Evolutionary conservation across 2,113 vertebrate genomes (phyloP).

Genomic region (Lathamus discolor): DNA sequence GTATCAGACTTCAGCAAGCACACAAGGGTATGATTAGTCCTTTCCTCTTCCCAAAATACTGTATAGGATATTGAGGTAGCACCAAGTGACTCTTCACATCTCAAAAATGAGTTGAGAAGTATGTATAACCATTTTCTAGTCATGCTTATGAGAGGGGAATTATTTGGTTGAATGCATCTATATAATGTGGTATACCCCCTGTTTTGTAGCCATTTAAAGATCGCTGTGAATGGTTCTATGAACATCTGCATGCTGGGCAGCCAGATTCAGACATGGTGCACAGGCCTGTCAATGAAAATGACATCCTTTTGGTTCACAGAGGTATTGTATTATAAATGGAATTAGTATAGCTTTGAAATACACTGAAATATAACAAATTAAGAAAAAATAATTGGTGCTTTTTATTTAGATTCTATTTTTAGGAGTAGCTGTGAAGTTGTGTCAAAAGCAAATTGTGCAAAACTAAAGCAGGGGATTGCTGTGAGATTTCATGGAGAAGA

Average conservation of each 20-base stretch:
- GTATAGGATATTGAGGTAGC: neutral
- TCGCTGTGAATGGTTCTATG: constrained; percentile 98
- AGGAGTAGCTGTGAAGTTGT: constrained; percentile 99
- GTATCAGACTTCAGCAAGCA: neutral
- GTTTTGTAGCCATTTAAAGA: constrained; percentile 92
- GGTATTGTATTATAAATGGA: constrained; percentile 73
- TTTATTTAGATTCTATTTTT: constrained; percentile 94
- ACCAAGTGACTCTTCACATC: neutral
- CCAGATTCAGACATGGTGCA: constrained; percentile 97
- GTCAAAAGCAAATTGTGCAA: constrained; percentile 94
- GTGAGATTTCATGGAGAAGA: constrained; percentile 98
- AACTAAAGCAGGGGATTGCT: constrained; percentile 96
- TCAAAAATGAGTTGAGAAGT: neutral
- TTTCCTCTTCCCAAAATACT: neutral
- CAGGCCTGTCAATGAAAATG: constrained; percentile 94
- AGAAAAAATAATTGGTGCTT: constrained; percentile 70
- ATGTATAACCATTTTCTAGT: neutral
- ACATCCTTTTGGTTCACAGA: constrained; percentile 96
- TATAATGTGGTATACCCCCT: neutral
- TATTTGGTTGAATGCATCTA: neutral
- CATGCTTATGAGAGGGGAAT: neutral
- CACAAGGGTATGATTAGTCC: neutral
- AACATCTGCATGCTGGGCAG: constrained; percentile 90
- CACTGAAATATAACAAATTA: neutral
- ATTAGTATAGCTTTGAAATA: neutral